A percentile compares a stretch with the other conserved stretches of the same genome.
Conservation (phyloP, 2,797 vertebrate genomes). For the Enteromius trimaculatus region DNA sequence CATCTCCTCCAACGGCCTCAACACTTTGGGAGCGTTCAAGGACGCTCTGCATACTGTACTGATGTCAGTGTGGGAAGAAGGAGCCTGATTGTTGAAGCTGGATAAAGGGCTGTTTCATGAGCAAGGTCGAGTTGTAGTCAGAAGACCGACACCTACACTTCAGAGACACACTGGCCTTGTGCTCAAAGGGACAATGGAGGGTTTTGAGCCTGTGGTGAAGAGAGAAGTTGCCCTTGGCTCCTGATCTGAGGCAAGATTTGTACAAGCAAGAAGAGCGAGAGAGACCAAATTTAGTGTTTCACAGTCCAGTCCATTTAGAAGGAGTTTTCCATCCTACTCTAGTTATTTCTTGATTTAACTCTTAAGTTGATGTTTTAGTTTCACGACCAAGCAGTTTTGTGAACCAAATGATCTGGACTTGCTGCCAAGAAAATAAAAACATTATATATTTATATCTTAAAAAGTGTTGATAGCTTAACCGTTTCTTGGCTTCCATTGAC, state of each 20-base stretch:
- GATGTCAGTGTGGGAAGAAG: conserved; percentile 38
- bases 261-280: conserved; percentile 56
- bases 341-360: conserved; percentile 4
- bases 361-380: neutral
- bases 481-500: neutral
- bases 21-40: conserved; percentile 41
- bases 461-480: neutral
- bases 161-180: conserved; percentile 63
- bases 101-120: conserved; percentile 61
- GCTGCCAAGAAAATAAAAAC: neutral
- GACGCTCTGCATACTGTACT: conserved; percentile 39
- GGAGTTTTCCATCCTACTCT: conserved; percentile 52
- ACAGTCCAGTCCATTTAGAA: conserved; percentile 60
- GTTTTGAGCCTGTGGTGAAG: conserved; percentile 42
- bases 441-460: neutral
- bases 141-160: conserved; percentile 67
- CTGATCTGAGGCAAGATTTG: conserved; percentile 30
- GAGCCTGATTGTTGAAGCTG: conserved; percentile 26
- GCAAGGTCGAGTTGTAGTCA: conserved; percentile 31
- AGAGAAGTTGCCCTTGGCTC: conserved; percentile 42
- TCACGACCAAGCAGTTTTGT: neutral
- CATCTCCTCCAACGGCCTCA: conserved; percentile 34
- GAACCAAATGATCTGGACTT: neutral
- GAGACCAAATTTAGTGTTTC: conserved; percentile 68
- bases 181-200: conserved; percentile 56